phyloP scores from a whole-genome alignment of 2,797 vertebrate species.

The Macropodus opercularis region DNA sequence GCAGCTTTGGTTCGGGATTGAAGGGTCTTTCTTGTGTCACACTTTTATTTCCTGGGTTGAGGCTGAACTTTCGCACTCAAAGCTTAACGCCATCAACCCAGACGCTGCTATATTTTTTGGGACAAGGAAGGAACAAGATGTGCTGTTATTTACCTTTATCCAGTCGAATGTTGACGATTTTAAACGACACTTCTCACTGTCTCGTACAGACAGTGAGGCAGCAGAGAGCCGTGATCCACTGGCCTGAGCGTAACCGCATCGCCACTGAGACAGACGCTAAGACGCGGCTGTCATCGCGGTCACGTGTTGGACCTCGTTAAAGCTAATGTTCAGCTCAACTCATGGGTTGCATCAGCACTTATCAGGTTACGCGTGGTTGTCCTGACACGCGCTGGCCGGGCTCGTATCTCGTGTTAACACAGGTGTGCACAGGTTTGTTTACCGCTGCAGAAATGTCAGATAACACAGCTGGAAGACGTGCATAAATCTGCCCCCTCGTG shows the following conservation, averaged over 20 bases:
- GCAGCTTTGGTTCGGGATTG: no score
- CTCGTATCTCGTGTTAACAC: conserved; percentile 38
- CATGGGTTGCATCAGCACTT: conserved; percentile 15
- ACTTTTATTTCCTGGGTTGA: conserved; percentile 3
- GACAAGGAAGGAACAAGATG: no score
- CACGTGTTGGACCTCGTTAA: conserved; percentile 30
- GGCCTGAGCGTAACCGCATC: conserved; percentile 9
- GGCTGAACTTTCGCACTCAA: background rate
- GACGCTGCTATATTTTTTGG: background rate
- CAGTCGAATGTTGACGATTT: background rate
- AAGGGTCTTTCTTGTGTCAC: background rate
- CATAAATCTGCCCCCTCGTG: conserved; percentile 16
- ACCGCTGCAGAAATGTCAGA: conserved; percentile 40
- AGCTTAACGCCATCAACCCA: no score
- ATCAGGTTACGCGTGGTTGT: conserved; percentile 32
- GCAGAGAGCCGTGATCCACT: conserved; percentile 9
- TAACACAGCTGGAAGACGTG: conserved; percentile 42
- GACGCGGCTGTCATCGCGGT: conserved; percentile 32
- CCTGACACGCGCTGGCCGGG: conserved; percentile 32
- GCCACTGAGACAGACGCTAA: no score
- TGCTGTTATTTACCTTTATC: conserved; percentile 7
- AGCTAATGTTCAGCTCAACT: conserved; percentile 28
- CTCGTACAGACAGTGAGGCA: background rate
- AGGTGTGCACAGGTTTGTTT: conserved; percentile 36
- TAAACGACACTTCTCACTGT: conserved; percentile 3